Base-by-base conservation (phyloP, 2,113 vertebrate genomes). In the Cariama cristata region DNA sequence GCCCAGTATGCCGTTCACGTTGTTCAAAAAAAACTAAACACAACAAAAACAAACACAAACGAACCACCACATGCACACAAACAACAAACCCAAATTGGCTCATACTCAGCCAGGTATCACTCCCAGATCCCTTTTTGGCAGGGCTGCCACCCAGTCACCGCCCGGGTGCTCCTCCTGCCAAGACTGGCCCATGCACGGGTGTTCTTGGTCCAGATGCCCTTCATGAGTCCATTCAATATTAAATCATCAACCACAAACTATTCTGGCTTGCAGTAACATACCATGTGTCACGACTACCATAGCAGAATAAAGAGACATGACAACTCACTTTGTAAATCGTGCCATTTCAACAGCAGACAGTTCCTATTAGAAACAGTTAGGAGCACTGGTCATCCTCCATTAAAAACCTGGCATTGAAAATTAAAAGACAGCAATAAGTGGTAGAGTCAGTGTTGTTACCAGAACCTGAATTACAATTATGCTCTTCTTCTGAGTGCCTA, bases 241-340 rank as follows among this genome's bases (percentile, higher is more conserved):
- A 89, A 89, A 59, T 42, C 0, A 72, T 59, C 40, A 47, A 40
- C 13, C 26, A 14, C 15, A 88, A 93, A 80, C 8, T 72, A 8
- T 47, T 86, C 40, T 60, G 47, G 12, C 17, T 68, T 59, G 17
- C 40, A 86, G 30, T 49, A 68, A 59, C 28, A 28, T 24, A 47
- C 58, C 38, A 19, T 1, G 8, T n/a, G 17, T 28, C 32, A n/a
- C 3, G 12, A 47, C 33, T 59, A 52, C 26, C 5, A 0, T 2
- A 38, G 28, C 0, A 63, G n/a, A 62, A 73, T 14, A 77, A 55
- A 71, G 22, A 63, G 16, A 69, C 0, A 3, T 2, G 13, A 45
- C 2, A 3, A 33, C n/a, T 52, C 21, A 15, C 35, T 76, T 20
- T 5, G 27, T 33, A 32, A 84, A 47, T 77, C 1, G 0, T 59